Conservation (phyloP, 2,113 vertebrate genomes). For the Labeo catla region DNA sequence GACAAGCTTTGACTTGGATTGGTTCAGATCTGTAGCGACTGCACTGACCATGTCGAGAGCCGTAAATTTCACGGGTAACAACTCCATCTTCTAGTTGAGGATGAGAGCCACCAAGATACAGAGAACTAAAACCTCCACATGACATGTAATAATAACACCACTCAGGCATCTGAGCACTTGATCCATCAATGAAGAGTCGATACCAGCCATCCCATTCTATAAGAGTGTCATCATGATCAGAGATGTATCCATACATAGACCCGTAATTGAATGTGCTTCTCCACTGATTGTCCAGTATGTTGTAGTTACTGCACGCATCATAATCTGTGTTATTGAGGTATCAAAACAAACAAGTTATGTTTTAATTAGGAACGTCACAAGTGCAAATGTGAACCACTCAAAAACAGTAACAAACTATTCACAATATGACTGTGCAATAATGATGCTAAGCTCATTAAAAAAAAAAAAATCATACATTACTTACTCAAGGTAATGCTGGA, state of each 20-base stretch:
- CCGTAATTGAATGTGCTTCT: not conserved
- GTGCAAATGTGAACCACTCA: not conserved
- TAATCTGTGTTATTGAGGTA: not conserved
- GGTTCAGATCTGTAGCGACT: not conserved
- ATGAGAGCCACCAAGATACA: not conserved
- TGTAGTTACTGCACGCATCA: constrained; percentile 26
- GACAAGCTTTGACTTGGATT: not conserved
- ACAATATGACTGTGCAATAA: not conserved
- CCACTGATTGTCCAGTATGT: not conserved
- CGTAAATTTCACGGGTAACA: not conserved
- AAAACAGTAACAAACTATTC: not conserved
- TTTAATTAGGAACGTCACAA: not conserved
- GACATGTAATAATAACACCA: not conserved
- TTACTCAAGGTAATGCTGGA: not conserved
- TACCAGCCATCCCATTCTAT: not conserved
- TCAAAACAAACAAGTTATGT: not conserved
- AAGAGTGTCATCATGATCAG: constrained; percentile 15
- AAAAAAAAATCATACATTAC: not conserved
- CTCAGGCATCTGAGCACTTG: not conserved
- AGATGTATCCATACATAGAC: not conserved
- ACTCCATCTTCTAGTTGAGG: not conserved
- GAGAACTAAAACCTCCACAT: not conserved
- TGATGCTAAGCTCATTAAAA: not conserved
- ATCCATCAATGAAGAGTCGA: not conserved
- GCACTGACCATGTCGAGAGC: not conserved